These are phyloP conservation scores for Phoxinus phoxinus DNA, from an alignment of 2,113 vertebrate genomes.

Conservation along the genomic window DNA sequence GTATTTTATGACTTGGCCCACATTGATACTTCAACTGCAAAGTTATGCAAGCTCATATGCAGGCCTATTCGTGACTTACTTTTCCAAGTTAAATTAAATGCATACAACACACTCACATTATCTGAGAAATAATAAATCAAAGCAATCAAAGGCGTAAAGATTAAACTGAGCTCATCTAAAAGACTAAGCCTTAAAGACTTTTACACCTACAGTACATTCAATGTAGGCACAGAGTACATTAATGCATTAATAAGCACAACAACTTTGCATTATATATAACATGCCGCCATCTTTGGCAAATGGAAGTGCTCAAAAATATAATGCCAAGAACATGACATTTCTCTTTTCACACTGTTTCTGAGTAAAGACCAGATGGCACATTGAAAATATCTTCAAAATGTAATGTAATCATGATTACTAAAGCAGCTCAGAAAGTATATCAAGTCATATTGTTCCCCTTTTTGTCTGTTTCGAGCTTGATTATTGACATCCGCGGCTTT, in stretches of 20 bases:
- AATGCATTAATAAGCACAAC: neutral
- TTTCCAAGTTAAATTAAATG: neutral
- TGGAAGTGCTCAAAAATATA: neutral
- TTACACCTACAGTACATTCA: neutral
- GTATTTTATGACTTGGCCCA: neutral
- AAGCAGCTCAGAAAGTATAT: constrained; percentile 43
- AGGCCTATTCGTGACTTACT: neutral
- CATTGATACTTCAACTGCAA: neutral
- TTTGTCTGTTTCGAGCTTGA: constrained; percentile 32
- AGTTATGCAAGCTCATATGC: neutral
- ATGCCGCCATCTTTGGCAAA: neutral
- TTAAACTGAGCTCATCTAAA: neutral
- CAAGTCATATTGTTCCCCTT: constrained; percentile 15
- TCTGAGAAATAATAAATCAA: neutral
- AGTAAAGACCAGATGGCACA: constrained; percentile 67
- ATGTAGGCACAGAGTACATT: too few species aligned
- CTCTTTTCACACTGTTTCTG: constrained; percentile 26
- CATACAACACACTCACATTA: neutral
- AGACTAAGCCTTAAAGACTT: neutral
- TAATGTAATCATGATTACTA: constrained; percentile 36
- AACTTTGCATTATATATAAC: neutral
- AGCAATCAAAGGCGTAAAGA: neutral
- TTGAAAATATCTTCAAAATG: constrained; percentile 54
- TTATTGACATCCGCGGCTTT: constrained; percentile 21
- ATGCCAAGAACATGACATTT: constrained; percentile 60